Percentiles rank a stretch among this genome's conserved stretches.
Evolutionary conservation across 2,888 invertebrate species (phyloP).

Genomic region (Folsomia candida): DNA sequence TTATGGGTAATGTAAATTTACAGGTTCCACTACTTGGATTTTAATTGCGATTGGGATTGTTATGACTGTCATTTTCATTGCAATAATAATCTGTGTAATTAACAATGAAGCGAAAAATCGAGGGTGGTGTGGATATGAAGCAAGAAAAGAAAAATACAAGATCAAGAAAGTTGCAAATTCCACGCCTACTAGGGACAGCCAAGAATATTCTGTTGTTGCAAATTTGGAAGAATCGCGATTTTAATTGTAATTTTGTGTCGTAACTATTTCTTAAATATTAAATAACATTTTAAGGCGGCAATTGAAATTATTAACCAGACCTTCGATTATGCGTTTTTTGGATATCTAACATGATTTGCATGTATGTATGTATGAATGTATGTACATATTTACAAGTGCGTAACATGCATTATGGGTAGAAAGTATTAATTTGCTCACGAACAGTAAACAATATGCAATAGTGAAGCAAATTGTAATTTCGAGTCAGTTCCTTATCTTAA

Average conservation of each 20-base stretch:
- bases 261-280: background rate
- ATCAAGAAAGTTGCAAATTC: background rate
- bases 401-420: too few relatives aligned
- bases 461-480: background rate
- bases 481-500: background rate
- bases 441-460: background rate
- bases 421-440: too few relatives aligned
- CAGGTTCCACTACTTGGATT: background rate
- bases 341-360: too few relatives aligned
- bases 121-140: background rate
- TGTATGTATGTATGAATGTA: background rate
- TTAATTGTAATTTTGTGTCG: background rate
- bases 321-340: too few relatives aligned
- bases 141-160: background rate
- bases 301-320: too few relatives aligned
- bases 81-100: background rate
- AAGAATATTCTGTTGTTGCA: background rate
- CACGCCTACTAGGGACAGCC: background rate
- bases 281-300: too few relatives aligned
- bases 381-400: background rate
- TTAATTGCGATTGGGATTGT: background rate
- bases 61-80: background rate
- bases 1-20: too few relatives aligned
- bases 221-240: background rate
- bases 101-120: background rate